Evolutionary conservation across 2,797 vertebrate species (phyloP), one percentile per base, ranked within the genome.

Genomic region (Mormyrus hasselquistii): DNA sequence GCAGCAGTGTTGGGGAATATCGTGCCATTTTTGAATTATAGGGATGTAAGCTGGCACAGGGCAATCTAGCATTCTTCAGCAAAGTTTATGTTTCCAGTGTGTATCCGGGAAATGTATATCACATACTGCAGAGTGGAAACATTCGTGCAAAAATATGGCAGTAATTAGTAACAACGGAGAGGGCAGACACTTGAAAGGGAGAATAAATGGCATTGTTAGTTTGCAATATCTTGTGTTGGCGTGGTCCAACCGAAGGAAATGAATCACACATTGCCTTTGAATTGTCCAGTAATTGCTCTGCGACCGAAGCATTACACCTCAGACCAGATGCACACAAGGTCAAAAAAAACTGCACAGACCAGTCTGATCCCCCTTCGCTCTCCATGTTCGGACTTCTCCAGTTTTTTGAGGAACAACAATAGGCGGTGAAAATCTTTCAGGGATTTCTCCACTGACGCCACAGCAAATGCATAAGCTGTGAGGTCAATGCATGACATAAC

Each of bases 191-290:
- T 87, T 29, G 38, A 89, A 89, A 50, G 84, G 65, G 65, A 89
- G 84, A 87, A 89, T 87, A 86, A 87, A 87, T 76, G 62, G 47
- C 84, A 73, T 87, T 87, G 84, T 89, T 86, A 84, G 73, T 83
- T 84, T 38, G 62, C 84, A 73, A 79, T 86, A 87, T 79, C 84
- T 57, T 49, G 62, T 69, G 50, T 76, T 89, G 88, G 84, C 34
- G 49, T 50, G 47, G 88, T 87, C 84, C 38, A 79, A 79, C 84
- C 84, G 34, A 38, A 87, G 88, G 88, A 89, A 89, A 89, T 89
- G 84, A 89, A 89, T 89, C 88, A 89, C 88, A 89, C 62, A 87
- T 87, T 89, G 88, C 84, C 34, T 89, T 87, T 55, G 88, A 86
- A 89, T 87, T 44, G 88, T 89, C 88, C 62, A 57, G 62, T 73